Percentiles rank a stretch among this genome's conserved stretches.
phyloP scores from a whole-genome alignment of 2,797 vertebrate species.

The Thunnus albacares region DNA sequence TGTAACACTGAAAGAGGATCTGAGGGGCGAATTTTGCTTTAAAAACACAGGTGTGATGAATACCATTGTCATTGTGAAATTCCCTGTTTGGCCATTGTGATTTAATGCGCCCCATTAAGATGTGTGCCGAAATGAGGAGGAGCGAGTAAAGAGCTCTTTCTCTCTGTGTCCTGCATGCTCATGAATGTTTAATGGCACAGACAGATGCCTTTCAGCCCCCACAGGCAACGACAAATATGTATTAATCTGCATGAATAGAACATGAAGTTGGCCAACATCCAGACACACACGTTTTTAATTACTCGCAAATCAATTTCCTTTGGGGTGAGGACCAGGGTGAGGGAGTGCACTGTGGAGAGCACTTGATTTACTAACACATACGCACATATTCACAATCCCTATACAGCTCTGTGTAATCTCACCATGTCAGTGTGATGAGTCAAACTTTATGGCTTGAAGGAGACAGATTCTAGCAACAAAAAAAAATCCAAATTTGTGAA shows the following conservation, averaged over 20 bases:
- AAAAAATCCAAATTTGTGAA: slow-evolving; percentile 33
- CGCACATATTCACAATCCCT: background rate
- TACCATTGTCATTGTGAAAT: slow-evolving; percentile 72
- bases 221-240: slow-evolving; percentile 85
- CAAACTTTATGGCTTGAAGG: slow-evolving; percentile 23
- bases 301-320: slow-evolving; percentile 82
- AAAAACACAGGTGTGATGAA: slow-evolving; percentile 72
- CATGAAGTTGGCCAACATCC: slow-evolving; percentile 83
- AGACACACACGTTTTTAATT: slow-evolving; percentile 85
- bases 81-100: slow-evolving; percentile 73
- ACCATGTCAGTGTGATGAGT: slow-evolving; percentile 15
- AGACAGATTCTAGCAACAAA: slow-evolving; percentile 27
- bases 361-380: slow-evolving; percentile 44
- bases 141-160: slow-evolving; percentile 46
- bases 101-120: slow-evolving; percentile 80
- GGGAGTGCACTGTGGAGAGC: slow-evolving; percentile 40
- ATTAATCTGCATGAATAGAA: slow-evolving; percentile 89
- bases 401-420: slow-evolving; percentile 27
- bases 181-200: slow-evolving; percentile 87
- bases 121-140: slow-evolving; percentile 69
- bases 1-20: slow-evolving; percentile 20
- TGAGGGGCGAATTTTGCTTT: slow-evolving; percentile 34
- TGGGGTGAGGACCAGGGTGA: slow-evolving; percentile 45
- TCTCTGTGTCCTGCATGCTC: slow-evolving; percentile 73
- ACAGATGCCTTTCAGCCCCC: slow-evolving; percentile 84